Evolutionary conservation across 2,113 vertebrate genomes (phyloP).

Genomic region (Camelus dromedarius): DNA sequence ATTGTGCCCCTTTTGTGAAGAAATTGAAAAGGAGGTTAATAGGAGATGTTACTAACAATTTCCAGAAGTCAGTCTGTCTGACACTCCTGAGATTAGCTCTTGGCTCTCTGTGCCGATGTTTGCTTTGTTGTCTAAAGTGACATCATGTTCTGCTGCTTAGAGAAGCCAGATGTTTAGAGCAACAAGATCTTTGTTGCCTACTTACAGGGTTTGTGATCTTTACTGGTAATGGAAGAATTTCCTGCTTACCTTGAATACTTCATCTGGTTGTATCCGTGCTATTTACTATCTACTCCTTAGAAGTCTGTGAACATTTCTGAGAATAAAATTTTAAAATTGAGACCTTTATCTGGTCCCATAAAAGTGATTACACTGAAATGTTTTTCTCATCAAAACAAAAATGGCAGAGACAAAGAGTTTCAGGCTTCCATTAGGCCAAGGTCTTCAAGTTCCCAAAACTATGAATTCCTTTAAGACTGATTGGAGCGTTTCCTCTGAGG

Average conservation of each 20-base stretch:
- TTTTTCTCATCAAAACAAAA: not conserved
- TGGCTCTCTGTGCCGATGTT: not conserved
- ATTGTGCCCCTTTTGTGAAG: not conserved
- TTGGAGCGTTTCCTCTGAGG: not conserved
- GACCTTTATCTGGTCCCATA: not conserved
- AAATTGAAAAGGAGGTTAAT: conserved; percentile 57
- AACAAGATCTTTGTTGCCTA: conserved; percentile 29
- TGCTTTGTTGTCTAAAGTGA: conserved; percentile 59
- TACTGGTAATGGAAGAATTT: conserved; percentile 12
- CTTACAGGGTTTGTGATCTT: not conserved
- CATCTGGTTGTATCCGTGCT: not conserved
- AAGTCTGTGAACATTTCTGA: not conserved
- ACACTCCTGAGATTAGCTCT: conserved; percentile 47
- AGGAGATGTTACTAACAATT: conserved; percentile 33
- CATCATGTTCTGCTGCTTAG: conserved; percentile 3
- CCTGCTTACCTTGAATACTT: conserved; percentile 47
- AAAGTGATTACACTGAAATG: not conserved
- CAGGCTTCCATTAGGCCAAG: not conserved
- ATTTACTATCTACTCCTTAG: not conserved
- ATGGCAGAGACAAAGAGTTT: not conserved
- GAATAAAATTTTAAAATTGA: conserved; percentile 35
- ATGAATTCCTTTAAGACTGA: not conserved
- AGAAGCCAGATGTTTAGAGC: conserved; percentile 59
- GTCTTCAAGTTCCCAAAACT: not conserved
- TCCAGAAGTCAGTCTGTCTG: conserved; percentile 4